Percentiles rank a stretch among this genome's conserved stretches.
phyloP scores from a whole-genome alignment of 2,888 invertebrate species.

The Lamproptera curius region DNA sequence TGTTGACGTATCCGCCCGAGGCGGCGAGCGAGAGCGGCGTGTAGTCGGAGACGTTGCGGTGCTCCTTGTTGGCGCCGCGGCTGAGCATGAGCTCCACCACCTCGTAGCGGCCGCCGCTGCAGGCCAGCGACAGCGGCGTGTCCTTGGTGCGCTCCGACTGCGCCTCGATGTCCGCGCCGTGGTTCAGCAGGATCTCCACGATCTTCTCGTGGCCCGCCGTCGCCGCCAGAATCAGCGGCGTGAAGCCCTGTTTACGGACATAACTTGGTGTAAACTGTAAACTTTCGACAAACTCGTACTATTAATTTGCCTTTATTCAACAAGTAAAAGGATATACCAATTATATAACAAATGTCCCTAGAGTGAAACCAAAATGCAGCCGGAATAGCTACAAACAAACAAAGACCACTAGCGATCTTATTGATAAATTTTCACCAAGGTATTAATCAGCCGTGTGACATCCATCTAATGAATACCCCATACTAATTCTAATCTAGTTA shows the following conservation, averaged over 20 bases:
- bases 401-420: no score
- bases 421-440: no score
- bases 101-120: slow-evolving; percentile 98
- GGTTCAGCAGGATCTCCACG: slow-evolving; percentile 94
- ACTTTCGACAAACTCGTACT: not conserved
- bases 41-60: slow-evolving; percentile 99
- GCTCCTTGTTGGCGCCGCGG: slow-evolving; percentile 96
- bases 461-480: no score
- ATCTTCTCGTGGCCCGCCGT: slow-evolving; percentile 91
- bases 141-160: slow-evolving; percentile 99
- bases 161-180: slow-evolving; percentile 98
- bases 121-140: slow-evolving; percentile 97
- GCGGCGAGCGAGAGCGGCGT: slow-evolving; percentile 99
- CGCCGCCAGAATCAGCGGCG: slow-evolving; percentile 97
- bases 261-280: not conserved
- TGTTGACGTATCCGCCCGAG: slow-evolving; percentile 98
- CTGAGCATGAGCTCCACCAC: slow-evolving; percentile 94
- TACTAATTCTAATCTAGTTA: no score
- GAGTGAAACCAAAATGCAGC: no score
- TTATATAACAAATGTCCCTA: no score
- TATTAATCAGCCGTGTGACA: no score
- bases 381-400: no score
- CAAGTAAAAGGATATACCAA: no score
- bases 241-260: slow-evolving; percentile 94
- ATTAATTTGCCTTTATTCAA: no score